phyloP scores from a whole-genome alignment of 2,113 vertebrate species.

The Falcunculus frontatus region DNA sequence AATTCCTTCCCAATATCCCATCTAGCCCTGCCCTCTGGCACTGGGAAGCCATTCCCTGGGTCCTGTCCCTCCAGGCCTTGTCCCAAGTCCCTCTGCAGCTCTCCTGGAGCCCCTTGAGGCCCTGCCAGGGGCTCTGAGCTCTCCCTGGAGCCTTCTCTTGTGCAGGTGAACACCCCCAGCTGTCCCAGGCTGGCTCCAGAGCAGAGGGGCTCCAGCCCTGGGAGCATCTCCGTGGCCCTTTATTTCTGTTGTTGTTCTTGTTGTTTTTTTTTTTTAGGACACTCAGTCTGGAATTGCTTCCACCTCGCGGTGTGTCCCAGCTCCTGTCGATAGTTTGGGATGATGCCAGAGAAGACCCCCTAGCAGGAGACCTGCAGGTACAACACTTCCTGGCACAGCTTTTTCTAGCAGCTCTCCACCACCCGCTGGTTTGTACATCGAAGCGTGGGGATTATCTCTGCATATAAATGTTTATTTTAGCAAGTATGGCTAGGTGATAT shows the following conservation, averaged over 20 bases:
- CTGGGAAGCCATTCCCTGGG: not conserved
- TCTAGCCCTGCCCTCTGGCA: not conserved
- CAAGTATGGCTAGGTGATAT: not conserved
- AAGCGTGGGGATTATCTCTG: not conserved
- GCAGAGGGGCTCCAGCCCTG: not conserved
- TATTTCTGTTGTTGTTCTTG: too few species aligned
- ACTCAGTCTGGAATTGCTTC: not conserved
- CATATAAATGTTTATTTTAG: not conserved
- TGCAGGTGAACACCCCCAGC: too few species aligned
- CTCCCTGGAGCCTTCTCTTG: too few species aligned
- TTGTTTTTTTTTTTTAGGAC: not conserved
- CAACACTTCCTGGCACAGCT: not conserved
- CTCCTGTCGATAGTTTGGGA: not conserved
- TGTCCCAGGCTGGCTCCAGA: too few species aligned
- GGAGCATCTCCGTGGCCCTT: accelerated
- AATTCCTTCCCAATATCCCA: not conserved
- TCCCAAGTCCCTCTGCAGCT: not conserved
- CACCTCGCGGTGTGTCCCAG: accelerated
- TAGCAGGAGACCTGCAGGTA: not conserved
- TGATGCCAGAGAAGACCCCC: not conserved
- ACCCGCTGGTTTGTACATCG: accelerated
- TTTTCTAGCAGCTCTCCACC: not conserved
- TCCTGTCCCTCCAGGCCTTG: too few species aligned
- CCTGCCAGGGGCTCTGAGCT: too few species aligned
- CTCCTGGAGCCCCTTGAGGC: too few species aligned